These are phyloP conservation scores for Drosophila robusta DNA, from an alignment of 2,888 invertebrate species.

Conservation along the genomic window DNA sequence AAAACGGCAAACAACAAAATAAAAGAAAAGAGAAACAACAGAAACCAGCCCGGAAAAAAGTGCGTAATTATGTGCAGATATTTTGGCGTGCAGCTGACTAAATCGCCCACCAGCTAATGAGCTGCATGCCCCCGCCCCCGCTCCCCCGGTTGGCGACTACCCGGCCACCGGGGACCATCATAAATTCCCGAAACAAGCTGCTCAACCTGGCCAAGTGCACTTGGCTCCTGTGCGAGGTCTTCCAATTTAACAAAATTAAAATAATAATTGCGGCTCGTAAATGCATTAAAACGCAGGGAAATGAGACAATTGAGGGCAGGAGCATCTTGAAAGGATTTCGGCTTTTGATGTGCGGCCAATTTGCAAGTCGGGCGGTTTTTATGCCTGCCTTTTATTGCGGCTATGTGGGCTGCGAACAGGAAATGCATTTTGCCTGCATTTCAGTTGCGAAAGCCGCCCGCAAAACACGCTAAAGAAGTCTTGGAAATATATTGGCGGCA, in stretches of 20 bases:
- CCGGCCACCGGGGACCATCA: background rate
- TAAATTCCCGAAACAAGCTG: constrained; percentile 13
- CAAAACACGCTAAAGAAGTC: constrained; percentile 9
- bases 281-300: constrained; percentile 46
- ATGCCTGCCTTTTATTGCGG: constrained; percentile 43
- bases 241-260: constrained; percentile 63
- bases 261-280: constrained; percentile 52
- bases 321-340: constrained; percentile 75
- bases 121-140: constrained; percentile 12
- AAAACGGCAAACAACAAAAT: constrained; percentile 43
- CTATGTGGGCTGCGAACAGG: constrained; percentile 40
- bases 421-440: constrained; percentile 40
- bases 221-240: constrained; percentile 33
- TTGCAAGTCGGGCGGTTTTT: constrained; percentile 47
- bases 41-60: constrained; percentile 47
- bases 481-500: constrained; percentile 4
- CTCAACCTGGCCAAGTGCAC: constrained; percentile 25
- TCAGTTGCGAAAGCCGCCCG: constrained; percentile 45
- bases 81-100: constrained; percentile 54
- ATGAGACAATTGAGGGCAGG: constrained; percentile 29
- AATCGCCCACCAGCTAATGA: constrained; percentile 59
- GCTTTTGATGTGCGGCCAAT: constrained; percentile 76
- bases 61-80: constrained; percentile 73
- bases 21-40: constrained; percentile 22
- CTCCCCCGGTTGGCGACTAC: background rate